A percentile compares a stretch with the other conserved stretches of the same genome.
phyloP scores from a whole-genome alignment of 2,888 invertebrate species.

The Melanargia galathea region DNA sequence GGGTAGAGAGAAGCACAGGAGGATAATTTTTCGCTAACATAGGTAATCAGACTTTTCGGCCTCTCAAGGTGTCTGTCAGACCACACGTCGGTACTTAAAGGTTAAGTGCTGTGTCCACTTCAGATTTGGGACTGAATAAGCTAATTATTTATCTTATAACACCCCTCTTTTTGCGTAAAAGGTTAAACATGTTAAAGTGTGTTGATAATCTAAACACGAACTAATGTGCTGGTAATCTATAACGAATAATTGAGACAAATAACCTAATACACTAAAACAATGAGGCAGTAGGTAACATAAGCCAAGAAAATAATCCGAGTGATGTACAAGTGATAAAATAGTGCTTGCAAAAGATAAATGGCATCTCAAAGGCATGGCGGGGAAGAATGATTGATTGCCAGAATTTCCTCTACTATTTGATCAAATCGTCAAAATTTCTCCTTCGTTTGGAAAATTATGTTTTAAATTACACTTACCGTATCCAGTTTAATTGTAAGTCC shows the following conservation, averaged over 20 bases:
- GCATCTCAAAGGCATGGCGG: background rate
- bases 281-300: background rate
- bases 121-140: too few relatives aligned
- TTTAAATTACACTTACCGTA: conserved; percentile 5
- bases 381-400: conserved; percentile 15
- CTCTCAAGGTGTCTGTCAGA: too few relatives aligned
- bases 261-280: conserved; percentile 13
- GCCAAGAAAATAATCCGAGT: conserved; percentile 15
- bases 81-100: too few relatives aligned
- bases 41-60: too few relatives aligned
- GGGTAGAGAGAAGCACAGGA: too few relatives aligned
- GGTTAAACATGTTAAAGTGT: too few relatives aligned
- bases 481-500: background rate
- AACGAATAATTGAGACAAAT: conserved; percentile 7
- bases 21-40: too few relatives aligned
- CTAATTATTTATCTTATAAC: too few relatives aligned
- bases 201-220: too few relatives aligned
- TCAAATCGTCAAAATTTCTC: conserved; percentile 16
- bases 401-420: conserved; percentile 16
- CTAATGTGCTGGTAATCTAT: background rate
- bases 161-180: too few relatives aligned
- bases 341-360: conserved; percentile 14
- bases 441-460: conserved; percentile 9
- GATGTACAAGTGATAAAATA: conserved; percentile 17
- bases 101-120: too few relatives aligned